Evolutionary conservation across 2,113 vertebrate species (phyloP), one percentile per base, ranked within the genome.

Genomic region (Acrocephalus kingi): DNA sequence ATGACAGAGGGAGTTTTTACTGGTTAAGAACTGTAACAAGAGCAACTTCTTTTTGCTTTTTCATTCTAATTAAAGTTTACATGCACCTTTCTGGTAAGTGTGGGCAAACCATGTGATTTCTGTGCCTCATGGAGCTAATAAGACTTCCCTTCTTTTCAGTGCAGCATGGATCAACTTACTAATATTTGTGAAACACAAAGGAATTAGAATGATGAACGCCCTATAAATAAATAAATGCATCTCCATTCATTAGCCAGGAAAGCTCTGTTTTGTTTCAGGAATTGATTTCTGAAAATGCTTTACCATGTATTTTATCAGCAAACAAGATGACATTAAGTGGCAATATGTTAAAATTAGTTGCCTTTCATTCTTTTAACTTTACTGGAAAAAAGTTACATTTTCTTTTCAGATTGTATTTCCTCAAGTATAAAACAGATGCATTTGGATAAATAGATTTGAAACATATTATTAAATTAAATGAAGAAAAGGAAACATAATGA

Each of bases 291-390:
- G 73, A 95, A 97, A 95, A 91, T 8, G 59, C 68, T 95, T 96
- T 95, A 82, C 85, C 68, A 55, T 93, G 87, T 87, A 87, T 97
- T 95, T 91, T 91, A 93, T 88, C 88, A 87, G 86, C 93, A 96
- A 97, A 80, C 76, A 84, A 95, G 96, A 93, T 95, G 95, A 88
- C 75, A 75, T 94, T 95, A 96, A 96, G 95, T 94, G 93, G 95
- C 96, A 96, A 96, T 96, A 96, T 90, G 84, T 97, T 96, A 96
- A 96, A 96, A 96, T 95, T 96, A 97, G 88, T 96, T 96, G 94
- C 52, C 90, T 95, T 87, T 87, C 77, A 91, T 92, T 95, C 82
- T 96, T 94, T 83, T 81, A 93, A 94, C 93, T 96, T 96, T 96
- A 88, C 89, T 93, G 93, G 96, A 97, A 96, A 90, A 94, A 96